phyloP scores from a whole-genome alignment of 2,888 invertebrate genomes.

The Lycocerus yunnanus region DNA sequence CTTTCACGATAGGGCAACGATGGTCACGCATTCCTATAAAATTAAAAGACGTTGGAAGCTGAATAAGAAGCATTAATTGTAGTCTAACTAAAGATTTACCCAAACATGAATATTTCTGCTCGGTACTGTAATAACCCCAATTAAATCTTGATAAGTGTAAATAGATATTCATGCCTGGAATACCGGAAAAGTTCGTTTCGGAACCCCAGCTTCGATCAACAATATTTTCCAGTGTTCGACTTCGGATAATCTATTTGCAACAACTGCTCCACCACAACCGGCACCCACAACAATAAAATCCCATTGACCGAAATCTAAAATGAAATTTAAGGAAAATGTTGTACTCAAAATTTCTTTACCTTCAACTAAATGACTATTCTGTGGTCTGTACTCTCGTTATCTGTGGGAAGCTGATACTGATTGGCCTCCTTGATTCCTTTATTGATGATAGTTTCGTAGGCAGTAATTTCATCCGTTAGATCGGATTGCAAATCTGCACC shows the following conservation, averaged over 20 bases:
- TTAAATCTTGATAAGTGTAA: constrained; percentile 88
- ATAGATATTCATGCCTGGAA: constrained; percentile 83
- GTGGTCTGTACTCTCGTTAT: not conserved
- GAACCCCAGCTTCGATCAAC: constrained; percentile 86
- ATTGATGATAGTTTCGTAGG: not conserved
- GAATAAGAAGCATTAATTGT: constrained; percentile 76
- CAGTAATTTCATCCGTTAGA: not conserved
- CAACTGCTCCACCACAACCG: constrained; percentile 82
- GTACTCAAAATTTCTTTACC: not conserved
- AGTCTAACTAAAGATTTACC: not conserved
- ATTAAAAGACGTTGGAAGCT: constrained; percentile 76
- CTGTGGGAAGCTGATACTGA: not conserved
- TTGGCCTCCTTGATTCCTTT: not conserved
- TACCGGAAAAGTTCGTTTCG: constrained; percentile 85
- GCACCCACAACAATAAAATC: constrained; percentile 81
- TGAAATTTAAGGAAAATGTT: not conserved
- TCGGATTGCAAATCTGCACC: not conserved
- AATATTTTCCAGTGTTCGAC: constrained; percentile 78
- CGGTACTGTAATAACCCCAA: constrained; percentile 81
- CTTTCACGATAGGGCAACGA: constrained; percentile 87
- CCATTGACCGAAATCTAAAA: not conserved
- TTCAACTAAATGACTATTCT: not conserved
- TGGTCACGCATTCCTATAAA: constrained; percentile 86
- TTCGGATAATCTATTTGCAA: constrained; percentile 82
- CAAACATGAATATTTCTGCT: constrained; percentile 35